A percentile compares a stretch with the other conserved stretches of the same genome.
Conservation (phyloP, 2,888 invertebrate species). For the Caradrina kadenii region DNA sequence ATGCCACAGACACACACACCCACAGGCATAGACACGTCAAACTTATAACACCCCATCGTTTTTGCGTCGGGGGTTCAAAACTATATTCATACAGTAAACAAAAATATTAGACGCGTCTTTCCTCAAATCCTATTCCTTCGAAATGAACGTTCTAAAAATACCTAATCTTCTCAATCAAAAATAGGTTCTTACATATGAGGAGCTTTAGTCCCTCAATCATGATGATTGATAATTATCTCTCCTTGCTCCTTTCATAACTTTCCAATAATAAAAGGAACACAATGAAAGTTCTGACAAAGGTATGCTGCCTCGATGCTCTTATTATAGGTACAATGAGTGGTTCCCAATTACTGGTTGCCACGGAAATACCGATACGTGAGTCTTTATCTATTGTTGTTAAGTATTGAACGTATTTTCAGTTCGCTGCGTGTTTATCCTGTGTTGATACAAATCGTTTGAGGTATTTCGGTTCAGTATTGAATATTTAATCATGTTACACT, state of each 20-base stretch:
- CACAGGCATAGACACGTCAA: too few relatives aligned
- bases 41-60: too few relatives aligned
- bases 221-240: constrained; percentile 53
- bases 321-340: constrained; percentile 59
- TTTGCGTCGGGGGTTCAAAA: too few relatives aligned
- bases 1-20: too few relatives aligned
- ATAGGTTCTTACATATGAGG: constrained; percentile 20
- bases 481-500: too few relatives aligned
- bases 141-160: constrained; percentile 7
- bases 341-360: constrained; percentile 64
- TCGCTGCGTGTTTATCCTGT: constrained; percentile 20
- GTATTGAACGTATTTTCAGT: constrained; percentile 44
- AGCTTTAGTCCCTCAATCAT: constrained; percentile 29
- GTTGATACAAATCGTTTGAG: not conserved
- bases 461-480: too few relatives aligned
- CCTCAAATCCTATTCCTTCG: not conserved
- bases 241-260: constrained; percentile 52
- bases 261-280: constrained; percentile 47
- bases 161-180: constrained; percentile 13
- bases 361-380: constrained; percentile 48
- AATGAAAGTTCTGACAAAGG: constrained; percentile 58
- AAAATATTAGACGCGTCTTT: too few relatives aligned
- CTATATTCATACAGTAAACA: too few relatives aligned
- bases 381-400: constrained; percentile 47
- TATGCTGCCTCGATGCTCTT: constrained; percentile 45